Base-by-base conservation (phyloP, 2,113 vertebrate genomes). In the Motacilla tschutschensis region DNA sequence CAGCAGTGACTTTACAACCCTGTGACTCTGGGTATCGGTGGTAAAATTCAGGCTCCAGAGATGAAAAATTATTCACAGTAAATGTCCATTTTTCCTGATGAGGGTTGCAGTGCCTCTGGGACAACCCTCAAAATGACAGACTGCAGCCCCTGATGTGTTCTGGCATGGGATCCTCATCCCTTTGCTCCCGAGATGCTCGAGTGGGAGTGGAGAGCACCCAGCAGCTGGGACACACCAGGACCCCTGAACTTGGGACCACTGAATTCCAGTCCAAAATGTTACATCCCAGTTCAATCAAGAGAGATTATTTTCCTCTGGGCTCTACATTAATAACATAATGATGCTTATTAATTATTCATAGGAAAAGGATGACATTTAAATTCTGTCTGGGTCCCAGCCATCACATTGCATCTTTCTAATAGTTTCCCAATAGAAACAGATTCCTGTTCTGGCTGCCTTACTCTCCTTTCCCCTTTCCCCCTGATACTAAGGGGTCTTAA, bases 391-490 rank as follows among this genome's bases (percentile, higher is more conserved):
- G 77, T 83, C 70, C 29, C 73, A 89, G 91, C 83, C 93, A 91
- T 73, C 35, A 44, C 73, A 83, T 73, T 81, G 51, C 78, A 65
- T 84, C 90, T 88, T 83, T 89, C 55, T 81, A 58, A 43, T 21
- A 17, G 74, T 86, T 94, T 92, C 88, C 78, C 63, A 94, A 81
- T 8, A 91, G 50, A 88, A 69, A 75, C 25, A 85, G 48, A 93
- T 87, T 91, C 90, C 62, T 74, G 12, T 51, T 83, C 80, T 93
- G 88, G 57, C 93, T 75, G 91, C 40, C 63, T 78, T 54, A 58
- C 15, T 72, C 58, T 90, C 71, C 55, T 65, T 85, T 94, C 67
- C 84, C 73, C 79, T 90, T 87, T 91, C 43, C 63, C 83, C 83
- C 14, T 77, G 50, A 88, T 86, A 83, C 6, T 7, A 40, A 70